Evolutionary conservation across 2,113 vertebrate genomes (phyloP).

Genomic region (Scalopus aquaticus): DNA sequence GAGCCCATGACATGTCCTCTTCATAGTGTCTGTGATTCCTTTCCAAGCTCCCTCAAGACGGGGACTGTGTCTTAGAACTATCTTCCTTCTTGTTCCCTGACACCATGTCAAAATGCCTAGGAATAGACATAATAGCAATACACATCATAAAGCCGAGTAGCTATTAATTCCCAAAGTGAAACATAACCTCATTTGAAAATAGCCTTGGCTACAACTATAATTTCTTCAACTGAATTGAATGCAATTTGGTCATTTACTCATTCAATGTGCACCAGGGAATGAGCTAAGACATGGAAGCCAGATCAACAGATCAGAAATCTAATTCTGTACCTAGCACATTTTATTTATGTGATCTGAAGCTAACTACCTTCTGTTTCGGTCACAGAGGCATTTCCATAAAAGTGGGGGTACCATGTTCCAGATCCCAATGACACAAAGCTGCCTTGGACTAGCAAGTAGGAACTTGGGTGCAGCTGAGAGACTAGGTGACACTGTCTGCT

Average conservation of each 20-base stretch:
- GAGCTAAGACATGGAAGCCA: background rate
- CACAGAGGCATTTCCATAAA: too few species aligned
- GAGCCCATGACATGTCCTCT: background rate
- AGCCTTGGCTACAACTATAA: background rate
- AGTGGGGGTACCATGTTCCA: too few species aligned
- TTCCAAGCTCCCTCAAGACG: background rate
- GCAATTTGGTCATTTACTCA: background rate
- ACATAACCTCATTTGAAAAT: background rate
- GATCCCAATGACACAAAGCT: too few species aligned
- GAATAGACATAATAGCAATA: too few species aligned
- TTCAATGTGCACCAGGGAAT: background rate
- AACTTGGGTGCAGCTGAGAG: too few species aligned
- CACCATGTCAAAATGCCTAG: background rate
- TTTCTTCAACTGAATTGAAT: background rate
- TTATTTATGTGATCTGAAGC: background rate
- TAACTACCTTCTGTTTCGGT: background rate
- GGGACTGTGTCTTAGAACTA: background rate
- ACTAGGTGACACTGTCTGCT: too few species aligned
- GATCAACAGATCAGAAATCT: background rate
- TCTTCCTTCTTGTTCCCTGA: background rate
- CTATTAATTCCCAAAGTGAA: background rate
- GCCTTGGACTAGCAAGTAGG: too few species aligned
- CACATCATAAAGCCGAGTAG: background rate
- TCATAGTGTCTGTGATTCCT: background rate
- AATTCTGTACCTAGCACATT: background rate